Conservation (phyloP, 2,797 vertebrate genomes). For the Lycodopsis pacificus region DNA sequence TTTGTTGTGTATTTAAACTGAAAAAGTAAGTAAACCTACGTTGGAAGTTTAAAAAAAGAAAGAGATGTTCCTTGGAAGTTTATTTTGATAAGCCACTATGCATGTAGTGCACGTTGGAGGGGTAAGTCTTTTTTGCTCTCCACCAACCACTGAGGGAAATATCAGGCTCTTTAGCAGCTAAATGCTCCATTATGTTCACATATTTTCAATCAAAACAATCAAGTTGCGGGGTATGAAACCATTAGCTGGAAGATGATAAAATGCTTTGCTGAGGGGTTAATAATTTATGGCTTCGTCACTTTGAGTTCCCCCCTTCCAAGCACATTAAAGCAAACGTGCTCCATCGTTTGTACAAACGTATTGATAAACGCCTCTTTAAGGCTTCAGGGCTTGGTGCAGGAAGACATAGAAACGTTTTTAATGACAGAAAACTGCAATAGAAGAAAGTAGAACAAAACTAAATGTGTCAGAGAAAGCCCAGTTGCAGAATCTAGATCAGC, state of each 20-base stretch:
- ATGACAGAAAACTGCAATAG: background rate
- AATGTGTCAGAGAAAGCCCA: background rate
- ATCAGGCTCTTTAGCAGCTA: background rate
- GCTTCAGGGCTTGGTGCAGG: background rate
- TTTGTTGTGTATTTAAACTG: no score
- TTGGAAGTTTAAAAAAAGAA: background rate
- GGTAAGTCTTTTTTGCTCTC: background rate
- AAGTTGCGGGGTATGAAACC: background rate
- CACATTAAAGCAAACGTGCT: background rate
- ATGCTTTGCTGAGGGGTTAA: background rate
- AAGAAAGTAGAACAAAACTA: conserved; percentile 3
- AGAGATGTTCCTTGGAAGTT: background rate
- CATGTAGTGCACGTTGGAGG: background rate
- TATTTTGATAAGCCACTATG: background rate
- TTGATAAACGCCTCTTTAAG: background rate
- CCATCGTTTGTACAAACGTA: background rate
- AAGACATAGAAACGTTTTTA: background rate
- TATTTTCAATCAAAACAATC: background rate
- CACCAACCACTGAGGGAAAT: background rate
- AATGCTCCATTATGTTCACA: background rate
- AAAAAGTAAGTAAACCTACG: no score
- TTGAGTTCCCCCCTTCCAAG: background rate
- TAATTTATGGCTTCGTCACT: background rate
- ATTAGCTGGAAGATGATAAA: background rate
- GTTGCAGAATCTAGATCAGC: background rate